Base-by-base conservation (phyloP, 2,113 vertebrate species). In the Gambusia affinis region DNA sequence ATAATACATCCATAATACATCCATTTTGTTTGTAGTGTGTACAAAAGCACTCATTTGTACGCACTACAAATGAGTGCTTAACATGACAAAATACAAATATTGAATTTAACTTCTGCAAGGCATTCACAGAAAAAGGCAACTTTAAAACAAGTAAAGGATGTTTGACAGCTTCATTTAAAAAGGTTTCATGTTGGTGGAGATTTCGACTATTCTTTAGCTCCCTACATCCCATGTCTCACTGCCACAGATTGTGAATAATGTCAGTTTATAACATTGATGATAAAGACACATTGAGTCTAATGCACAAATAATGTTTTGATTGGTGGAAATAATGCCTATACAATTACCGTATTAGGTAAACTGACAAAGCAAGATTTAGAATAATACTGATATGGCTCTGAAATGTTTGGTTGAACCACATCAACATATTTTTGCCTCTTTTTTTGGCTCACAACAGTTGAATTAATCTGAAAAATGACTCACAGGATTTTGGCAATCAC, bases 401-500 rank as follows among this genome's bases (percentile, higher is more conserved):
- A 57, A 57, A 57, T 1, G n/a, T 31, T 31, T 47, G 5, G 44
- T 19, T 19, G 15, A 47, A 47, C 4, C 44, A 47, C 44, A 19
- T 22, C 4, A 1, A 47, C 39, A 42, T 42, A 42, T 10, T 47
- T 47, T 19, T 47, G 44, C 44, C 17, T 19, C 44, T 47, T 17
- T 15, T 60, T 75, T 29, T 37, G 64, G 27, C 19, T 75, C 3
- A 3, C 22, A 24, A 67, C 4, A 30, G 22, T 60, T 60, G 47
- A 57, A 42, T 57, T 73, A 81, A 64, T 47, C 64, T 61, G 74
- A 64, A 30, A 22, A 57, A 67, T 82, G 80, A 80, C 71, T 76
- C 19, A 33, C 33, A 7, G 39, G 75, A 73, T 68, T 11, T 19
- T 22, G 73, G 51, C 72, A 68, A 64, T 60, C 42, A 81, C 71